Conservation (phyloP, 2,113 vertebrate genomes). For the Tringa solitaria region DNA sequence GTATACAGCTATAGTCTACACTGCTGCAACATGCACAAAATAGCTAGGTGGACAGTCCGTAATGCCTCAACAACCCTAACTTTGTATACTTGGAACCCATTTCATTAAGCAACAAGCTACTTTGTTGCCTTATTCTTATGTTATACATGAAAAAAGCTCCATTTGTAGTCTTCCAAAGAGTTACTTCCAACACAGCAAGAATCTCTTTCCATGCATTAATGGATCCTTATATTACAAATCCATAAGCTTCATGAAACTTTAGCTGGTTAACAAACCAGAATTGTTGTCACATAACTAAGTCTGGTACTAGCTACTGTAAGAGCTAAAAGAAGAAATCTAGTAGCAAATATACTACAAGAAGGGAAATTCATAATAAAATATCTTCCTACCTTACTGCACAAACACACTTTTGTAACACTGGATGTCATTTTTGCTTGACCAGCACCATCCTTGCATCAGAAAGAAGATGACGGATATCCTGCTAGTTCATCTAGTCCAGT, state of each 20-base stretch:
- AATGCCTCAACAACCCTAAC: not conserved
- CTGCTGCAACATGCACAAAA: not conserved
- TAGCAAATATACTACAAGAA: not conserved
- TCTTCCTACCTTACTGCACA: not conserved
- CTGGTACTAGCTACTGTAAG: not conserved
- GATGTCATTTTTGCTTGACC: not conserved
- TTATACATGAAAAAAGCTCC: not conserved
- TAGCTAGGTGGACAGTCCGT: not conserved
- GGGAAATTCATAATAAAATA: not conserved
- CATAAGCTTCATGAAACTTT: not conserved
- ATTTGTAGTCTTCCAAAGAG: not conserved
- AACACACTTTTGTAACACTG: not conserved
- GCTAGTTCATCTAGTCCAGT: not conserved
- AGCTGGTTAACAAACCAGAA: not conserved
- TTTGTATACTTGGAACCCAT: not conserved
- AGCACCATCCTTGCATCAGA: not conserved
- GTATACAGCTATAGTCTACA: not conserved
- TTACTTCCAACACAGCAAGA: not conserved
- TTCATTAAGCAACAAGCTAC: not conserved
- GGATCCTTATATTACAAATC: not conserved
- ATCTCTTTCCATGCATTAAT: not conserved
- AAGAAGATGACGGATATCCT: not conserved
- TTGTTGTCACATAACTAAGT: not conserved
- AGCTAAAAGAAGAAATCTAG: not conserved
- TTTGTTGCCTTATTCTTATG: not conserved